phyloP scores from a whole-genome alignment of 2,888 invertebrate genomes.

The Adela reaumurella region DNA sequence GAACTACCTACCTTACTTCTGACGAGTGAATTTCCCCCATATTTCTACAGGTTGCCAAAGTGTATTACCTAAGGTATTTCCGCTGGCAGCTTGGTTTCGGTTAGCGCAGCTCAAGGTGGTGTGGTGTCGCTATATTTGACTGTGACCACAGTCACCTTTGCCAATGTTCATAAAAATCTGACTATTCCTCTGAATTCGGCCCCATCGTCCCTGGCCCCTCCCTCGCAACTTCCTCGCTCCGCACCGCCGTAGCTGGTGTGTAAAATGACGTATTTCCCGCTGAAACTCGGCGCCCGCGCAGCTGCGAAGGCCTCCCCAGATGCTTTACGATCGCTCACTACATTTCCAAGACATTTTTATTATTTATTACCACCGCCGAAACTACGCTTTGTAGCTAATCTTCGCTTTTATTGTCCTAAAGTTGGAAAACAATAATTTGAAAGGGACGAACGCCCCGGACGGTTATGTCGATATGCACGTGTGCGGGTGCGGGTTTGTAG shows the following conservation, averaged over 20 bases:
- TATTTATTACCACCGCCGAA: constrained; percentile 40
- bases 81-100: no score
- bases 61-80: no score
- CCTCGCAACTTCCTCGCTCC: neutral
- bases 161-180: no score
- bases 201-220: neutral
- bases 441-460: no score
- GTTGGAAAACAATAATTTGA: constrained; percentile 41
- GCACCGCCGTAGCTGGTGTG: neutral
- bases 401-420: constrained; percentile 38
- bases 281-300: constrained; percentile 22
- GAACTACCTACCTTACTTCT: no score
- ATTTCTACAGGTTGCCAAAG: no score
- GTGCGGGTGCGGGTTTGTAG: constrained; percentile 27
- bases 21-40: no score
- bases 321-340: constrained; percentile 48
- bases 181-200: no score
- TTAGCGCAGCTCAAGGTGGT: no score
- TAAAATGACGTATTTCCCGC: constrained; percentile 44
- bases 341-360: constrained; percentile 50
- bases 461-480: no score
- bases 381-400: constrained; percentile 50
- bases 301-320: constrained; percentile 48
- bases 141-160: no score
- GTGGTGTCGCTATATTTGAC: no score